Evolutionary conservation across 92 coral and sea anemone species (phyloP).

Genomic region (Heteractis magnifica): DNA sequence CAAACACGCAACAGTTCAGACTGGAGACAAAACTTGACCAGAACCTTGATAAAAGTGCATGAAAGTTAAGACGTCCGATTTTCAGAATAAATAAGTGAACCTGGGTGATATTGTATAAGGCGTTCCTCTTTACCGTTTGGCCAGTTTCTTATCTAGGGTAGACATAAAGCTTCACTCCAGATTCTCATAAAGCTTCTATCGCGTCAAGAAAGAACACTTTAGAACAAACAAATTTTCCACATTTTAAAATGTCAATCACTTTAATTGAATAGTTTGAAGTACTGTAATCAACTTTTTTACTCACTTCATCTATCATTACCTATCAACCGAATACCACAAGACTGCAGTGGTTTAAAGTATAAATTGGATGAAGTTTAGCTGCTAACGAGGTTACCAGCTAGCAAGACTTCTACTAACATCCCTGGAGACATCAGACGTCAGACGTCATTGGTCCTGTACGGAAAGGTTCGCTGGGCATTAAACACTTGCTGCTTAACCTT

Average conservation of each 20-base stretch:
- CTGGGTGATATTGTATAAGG: too few relatives aligned
- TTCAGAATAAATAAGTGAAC: too few relatives aligned
- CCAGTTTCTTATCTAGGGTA: too few relatives aligned
- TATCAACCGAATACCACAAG: constrained; percentile 3
- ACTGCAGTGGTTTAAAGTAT: background rate
- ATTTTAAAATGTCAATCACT: constrained; percentile 1
- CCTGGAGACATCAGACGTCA: background rate
- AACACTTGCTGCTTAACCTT: too few relatives aligned
- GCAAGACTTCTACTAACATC: background rate
- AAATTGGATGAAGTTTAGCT: constrained; percentile 6
- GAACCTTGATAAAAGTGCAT: too few relatives aligned
- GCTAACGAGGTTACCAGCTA: background rate
- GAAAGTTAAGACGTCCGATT: too few relatives aligned
- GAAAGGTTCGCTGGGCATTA: background rate
- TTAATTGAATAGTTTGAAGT: constrained; percentile 16
- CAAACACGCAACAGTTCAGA: too few relatives aligned
- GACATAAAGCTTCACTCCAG: background rate
- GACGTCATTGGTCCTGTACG: background rate
- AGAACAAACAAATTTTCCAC: background rate
- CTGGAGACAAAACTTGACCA: too few relatives aligned
- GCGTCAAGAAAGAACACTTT: background rate
- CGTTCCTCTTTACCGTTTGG: too few relatives aligned
- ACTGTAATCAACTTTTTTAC: constrained; percentile 15
- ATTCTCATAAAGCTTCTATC: background rate
- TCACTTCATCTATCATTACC: constrained; percentile 22